Evolutionary conservation across 2,888 invertebrate genomes (phyloP).

Genomic region (Monochamus alternatus): DNA sequence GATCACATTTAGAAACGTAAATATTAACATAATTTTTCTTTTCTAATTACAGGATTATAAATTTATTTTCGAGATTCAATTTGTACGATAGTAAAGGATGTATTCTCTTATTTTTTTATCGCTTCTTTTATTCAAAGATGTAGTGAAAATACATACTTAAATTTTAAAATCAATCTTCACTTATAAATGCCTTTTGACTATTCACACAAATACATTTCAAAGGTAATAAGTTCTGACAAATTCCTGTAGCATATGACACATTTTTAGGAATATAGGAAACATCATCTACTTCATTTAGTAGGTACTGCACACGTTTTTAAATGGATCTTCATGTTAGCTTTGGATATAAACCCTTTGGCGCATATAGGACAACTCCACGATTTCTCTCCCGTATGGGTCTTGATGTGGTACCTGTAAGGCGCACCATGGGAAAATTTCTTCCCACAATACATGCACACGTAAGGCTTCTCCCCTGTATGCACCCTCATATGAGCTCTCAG

Average conservation of each 20-base stretch:
- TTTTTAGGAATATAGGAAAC: not conserved
- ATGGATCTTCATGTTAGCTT: constrained; percentile 77
- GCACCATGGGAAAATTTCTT: constrained; percentile 55
- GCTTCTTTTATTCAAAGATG: too few species aligned
- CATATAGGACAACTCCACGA: constrained; percentile 74
- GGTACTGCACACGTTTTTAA: constrained; percentile 71
- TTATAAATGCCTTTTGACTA: too few species aligned
- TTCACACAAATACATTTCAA: too few species aligned
- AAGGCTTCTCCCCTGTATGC: constrained; percentile 63
- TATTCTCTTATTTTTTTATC: too few species aligned
- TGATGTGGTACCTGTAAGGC: constrained; percentile 58
- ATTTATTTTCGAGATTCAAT: too few species aligned
- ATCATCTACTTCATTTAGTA: not conserved
- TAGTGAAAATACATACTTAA: too few species aligned
- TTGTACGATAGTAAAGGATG: too few species aligned
- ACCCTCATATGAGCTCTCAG: constrained; percentile 62
- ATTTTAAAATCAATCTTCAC: too few species aligned
- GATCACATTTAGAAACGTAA: too few species aligned
- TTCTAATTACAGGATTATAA: too few species aligned
- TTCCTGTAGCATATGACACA: not conserved
- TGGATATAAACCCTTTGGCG: constrained; percentile 77
- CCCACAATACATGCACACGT: constrained; percentile 56
- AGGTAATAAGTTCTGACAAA: too few species aligned
- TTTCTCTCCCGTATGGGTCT: constrained; percentile 65
- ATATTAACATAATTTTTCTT: too few species aligned